A percentile compares a stretch with the other conserved stretches of the same genome.
These are phyloP conservation scores for Philereme vetulata DNA, from an alignment of 2,888 invertebrate species.

Conservation along the genomic window DNA sequence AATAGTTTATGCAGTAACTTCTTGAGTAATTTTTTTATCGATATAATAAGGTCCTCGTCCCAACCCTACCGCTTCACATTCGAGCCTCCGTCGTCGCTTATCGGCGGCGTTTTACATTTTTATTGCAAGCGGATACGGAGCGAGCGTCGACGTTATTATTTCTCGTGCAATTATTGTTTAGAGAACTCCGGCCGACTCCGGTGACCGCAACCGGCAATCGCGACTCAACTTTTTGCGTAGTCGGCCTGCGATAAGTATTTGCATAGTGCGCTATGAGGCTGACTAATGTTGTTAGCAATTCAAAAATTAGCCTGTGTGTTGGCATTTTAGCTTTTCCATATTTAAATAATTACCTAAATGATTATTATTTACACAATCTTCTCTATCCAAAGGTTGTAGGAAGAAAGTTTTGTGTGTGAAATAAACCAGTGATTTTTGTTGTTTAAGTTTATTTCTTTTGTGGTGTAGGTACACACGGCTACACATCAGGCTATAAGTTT, in stretches of 20 bases:
- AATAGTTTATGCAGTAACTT: no score
- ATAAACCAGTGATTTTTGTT: no score
- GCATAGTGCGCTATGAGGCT: background rate
- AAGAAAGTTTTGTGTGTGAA: no score
- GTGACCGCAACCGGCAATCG: slow-evolving; percentile 40
- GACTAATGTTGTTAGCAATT: background rate
- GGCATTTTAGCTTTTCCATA: background rate
- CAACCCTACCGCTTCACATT: slow-evolving; percentile 66
- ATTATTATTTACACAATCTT: no score
- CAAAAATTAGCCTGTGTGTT: background rate
- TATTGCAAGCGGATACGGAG: slow-evolving; percentile 82
- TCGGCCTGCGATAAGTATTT: slow-evolving; percentile 8
- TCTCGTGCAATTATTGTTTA: slow-evolving; percentile 81
- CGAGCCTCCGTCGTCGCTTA: slow-evolving; percentile 77
- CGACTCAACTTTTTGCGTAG: slow-evolving; percentile 16
- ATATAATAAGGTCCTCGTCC: slow-evolving; percentile 18
- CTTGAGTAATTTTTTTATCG: background rate
- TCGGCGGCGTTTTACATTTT: slow-evolving; percentile 82
- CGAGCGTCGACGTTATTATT: slow-evolving; percentile 79
- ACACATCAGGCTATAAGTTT: no score
- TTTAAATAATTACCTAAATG: no score
- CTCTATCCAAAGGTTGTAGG: no score
- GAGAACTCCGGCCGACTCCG: slow-evolving; percentile 51
- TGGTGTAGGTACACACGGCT: no score
- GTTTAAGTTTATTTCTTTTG: no score